Evolutionary conservation across 37 sponge, comb jelly and placozoan genomes (phyloP), one percentile per base, ranked within the genome.

Genomic region (Petrosia ficiformis): DNA sequence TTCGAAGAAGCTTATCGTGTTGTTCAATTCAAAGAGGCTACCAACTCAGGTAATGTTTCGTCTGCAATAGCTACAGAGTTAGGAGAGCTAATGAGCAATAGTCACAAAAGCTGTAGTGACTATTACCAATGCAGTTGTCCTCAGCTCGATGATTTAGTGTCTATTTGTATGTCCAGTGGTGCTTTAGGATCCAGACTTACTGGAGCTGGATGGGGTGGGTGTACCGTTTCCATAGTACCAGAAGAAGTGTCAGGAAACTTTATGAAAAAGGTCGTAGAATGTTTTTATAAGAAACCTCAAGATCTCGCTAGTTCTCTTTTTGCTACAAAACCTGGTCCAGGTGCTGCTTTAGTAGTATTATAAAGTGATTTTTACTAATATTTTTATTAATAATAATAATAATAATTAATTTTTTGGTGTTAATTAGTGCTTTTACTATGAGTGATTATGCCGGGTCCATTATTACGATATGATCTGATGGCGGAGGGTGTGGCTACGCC

Each of bases 171-270:
- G 41, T 52, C 65, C 1, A 73, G 88, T 43, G 96, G 99, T 24
- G 89, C 96, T 1, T 80, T 87, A 19, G 99, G 99, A 10, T 76
- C 94, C 26, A 82, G 99, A 24, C 75, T 98, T 38, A 95, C 96
- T 19, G 99, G 99, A 44, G 99, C 99, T 66, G 99, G 99, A 0
- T 98, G 97, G 91, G 99, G 99, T 36, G 99, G 99, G 0, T 98
- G 96, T 79, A 78, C 89, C 31, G 93, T 98, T 28, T 75, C 80
- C 11, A 63, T 57, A n/a, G 82, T 86, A 16, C 6, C 28, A 24
- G 63, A 61, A 6, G 14, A 14, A 19, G 8, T 14, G 8, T 48
- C 14, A 48, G 86, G 63, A 8, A 59, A 0, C 3, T 88, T 95
- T 64, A 32, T 95, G 48, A 44, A 79, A n/a, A 43, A 35, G 63